phyloP scores from a whole-genome alignment of 2,888 invertebrate species.

The Pandemis cinnamomeana region DNA sequence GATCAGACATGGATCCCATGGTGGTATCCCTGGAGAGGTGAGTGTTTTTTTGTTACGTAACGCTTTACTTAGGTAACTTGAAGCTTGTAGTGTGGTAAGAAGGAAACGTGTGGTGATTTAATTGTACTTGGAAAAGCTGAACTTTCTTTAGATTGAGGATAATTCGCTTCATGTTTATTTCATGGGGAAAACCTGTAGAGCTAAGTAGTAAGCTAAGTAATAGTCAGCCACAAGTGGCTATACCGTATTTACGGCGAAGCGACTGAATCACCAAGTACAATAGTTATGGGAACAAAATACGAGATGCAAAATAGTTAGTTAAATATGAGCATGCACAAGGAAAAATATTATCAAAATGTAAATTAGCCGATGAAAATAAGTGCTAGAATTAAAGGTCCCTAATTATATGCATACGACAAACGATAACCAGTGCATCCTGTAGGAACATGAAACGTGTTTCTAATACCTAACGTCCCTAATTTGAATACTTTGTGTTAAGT shows the following conservation, averaged over 20 bases:
- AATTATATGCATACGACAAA: background rate
- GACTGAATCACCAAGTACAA: no score
- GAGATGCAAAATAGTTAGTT: no score
- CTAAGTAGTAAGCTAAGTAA: background rate
- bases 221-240: background rate
- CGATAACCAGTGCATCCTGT: slow-evolving; percentile 14
- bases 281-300: no score
- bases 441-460: background rate
- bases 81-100: background rate
- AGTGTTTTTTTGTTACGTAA: slow-evolving; percentile 64
- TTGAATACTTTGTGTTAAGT: background rate
- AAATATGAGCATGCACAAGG: background rate
- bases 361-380: background rate
- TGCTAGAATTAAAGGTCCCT: background rate
- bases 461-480: background rate
- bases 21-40: slow-evolving; percentile 76
- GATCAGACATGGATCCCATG: slow-evolving; percentile 72
- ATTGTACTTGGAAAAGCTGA: background rate
- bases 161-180: background rate
- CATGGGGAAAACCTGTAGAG: background rate
- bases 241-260: no score
- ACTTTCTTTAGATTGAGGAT: background rate
- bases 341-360: background rate
- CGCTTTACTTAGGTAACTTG: background rate
- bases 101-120: background rate